Percentiles rank a stretch among this genome's conserved stretches.
These are phyloP conservation scores for Tachina lurida DNA, from an alignment of 2,888 invertebrate genomes.

Conservation along the genomic window DNA sequence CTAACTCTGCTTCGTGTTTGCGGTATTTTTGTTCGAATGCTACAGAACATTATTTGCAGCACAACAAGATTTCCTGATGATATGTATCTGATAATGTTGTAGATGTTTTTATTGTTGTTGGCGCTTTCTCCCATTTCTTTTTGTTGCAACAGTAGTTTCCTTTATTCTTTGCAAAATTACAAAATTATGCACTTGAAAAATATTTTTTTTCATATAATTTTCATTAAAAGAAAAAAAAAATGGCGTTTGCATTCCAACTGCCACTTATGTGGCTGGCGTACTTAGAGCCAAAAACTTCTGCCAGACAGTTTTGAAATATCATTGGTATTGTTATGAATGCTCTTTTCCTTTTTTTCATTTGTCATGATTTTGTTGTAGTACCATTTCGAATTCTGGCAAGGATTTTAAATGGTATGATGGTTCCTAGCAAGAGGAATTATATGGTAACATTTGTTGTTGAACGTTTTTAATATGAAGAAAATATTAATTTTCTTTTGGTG, in stretches of 20 bases:
- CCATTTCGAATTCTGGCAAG: constrained; percentile 59
- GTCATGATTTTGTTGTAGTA: neutral
- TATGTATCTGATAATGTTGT: constrained; percentile 55
- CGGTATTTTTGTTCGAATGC: constrained; percentile 24
- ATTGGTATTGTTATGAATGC: constrained; percentile 25
- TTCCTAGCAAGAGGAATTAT: neutral
- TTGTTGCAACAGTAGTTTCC: constrained; percentile 4
- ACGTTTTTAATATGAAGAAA: neutral
- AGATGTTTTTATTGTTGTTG: constrained; percentile 10
- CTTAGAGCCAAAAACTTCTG: no score
- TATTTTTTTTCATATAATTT: neutral
- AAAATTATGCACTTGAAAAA: constrained; percentile 52
- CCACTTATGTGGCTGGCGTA: constrained; percentile 11
- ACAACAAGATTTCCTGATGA: constrained; percentile 47
- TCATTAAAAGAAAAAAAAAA: neutral
- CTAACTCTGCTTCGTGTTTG: neutral
- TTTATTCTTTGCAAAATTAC: neutral
- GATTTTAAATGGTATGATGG: neutral
- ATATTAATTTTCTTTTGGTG: neutral
- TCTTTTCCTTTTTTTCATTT: neutral
- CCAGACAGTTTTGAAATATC: constrained; percentile 41
- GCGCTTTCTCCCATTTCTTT: neutral
- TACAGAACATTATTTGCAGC: constrained; percentile 60
- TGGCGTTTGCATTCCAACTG: constrained; percentile 37
- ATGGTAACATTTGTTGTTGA: neutral